A percentile compares a stretch with the other conserved stretches of the same genome.
Conservation (phyloP, 2,113 vertebrate species). For the Gallinago paraguaiae region DNA sequence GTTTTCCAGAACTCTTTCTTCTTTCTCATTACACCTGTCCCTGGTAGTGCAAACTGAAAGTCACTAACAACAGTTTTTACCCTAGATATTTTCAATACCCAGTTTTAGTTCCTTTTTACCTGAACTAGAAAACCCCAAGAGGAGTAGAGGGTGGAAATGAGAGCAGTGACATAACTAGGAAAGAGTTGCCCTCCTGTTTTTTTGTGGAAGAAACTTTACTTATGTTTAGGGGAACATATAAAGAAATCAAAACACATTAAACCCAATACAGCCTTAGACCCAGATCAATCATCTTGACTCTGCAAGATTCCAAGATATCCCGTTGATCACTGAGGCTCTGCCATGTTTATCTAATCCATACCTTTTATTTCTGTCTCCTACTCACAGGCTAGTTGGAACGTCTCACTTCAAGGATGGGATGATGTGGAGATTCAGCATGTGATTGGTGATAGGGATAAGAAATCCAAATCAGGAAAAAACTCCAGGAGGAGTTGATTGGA, state of each 20-base stretch:
- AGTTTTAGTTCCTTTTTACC: neutral
- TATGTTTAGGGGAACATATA: rapidly evolving
- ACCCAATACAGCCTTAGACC: rapidly evolving
- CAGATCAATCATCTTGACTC: neutral
- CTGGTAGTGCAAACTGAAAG: neutral
- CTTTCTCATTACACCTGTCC: neutral
- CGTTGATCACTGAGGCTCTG: neutral
- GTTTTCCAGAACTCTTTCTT: neutral
- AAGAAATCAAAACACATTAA: neutral
- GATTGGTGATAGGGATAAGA: neutral
- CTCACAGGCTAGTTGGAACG: neutral
- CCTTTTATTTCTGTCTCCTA: neutral
- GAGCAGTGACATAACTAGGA: neutral
- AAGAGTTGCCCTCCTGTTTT: neutral
- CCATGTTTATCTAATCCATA: neutral
- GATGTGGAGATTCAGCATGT: neutral
- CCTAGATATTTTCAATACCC: neutral
- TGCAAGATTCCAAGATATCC: neutral
- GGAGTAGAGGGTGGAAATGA: neutral
- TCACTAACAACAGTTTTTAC: neutral
- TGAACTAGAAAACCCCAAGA: neutral
- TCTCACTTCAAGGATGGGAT: neutral
- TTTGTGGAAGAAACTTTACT: neutral
- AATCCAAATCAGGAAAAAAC: neutral
- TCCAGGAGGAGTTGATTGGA: neutral